phyloP scores from a whole-genome alignment of 2,113 vertebrate species.

The Pandion haliaetus region DNA sequence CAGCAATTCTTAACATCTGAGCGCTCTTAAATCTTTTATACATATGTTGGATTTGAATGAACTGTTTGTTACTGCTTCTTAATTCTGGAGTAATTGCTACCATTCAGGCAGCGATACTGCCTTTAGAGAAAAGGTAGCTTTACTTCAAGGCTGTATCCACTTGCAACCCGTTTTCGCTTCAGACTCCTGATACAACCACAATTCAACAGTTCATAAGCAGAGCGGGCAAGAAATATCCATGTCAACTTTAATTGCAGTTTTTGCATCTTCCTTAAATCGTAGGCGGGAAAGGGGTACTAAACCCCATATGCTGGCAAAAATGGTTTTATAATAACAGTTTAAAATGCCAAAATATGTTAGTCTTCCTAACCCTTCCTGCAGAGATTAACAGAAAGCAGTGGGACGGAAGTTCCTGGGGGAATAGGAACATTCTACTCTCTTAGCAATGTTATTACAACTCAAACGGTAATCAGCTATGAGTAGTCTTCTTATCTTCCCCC shows the following conservation, averaged over 20 bases:
- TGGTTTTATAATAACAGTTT: background rate
- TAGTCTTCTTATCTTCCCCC: background rate
- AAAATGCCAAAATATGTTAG: background rate
- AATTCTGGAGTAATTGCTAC: background rate
- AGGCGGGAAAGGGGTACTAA: background rate
- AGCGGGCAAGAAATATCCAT: background rate
- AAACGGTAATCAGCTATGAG: background rate
- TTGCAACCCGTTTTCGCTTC: background rate
- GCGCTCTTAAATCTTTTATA: background rate
- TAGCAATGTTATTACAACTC: background rate
- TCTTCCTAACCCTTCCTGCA: background rate
- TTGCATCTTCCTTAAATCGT: background rate
- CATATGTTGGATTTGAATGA: background rate
- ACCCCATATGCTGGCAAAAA: background rate
- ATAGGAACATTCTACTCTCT: background rate
- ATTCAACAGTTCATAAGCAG: background rate
- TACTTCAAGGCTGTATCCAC: background rate
- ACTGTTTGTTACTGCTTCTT: background rate
- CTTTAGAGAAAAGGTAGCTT: background rate
- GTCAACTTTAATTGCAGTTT: background rate
- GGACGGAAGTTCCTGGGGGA: background rate
- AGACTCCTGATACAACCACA: background rate
- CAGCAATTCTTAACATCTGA: background rate
- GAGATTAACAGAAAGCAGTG: background rate
- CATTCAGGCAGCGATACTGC: background rate